Evolutionary conservation across 2,113 vertebrate genomes (phyloP), one percentile per base, ranked within the genome.

Genomic region (Perca fluviatilis): DNA sequence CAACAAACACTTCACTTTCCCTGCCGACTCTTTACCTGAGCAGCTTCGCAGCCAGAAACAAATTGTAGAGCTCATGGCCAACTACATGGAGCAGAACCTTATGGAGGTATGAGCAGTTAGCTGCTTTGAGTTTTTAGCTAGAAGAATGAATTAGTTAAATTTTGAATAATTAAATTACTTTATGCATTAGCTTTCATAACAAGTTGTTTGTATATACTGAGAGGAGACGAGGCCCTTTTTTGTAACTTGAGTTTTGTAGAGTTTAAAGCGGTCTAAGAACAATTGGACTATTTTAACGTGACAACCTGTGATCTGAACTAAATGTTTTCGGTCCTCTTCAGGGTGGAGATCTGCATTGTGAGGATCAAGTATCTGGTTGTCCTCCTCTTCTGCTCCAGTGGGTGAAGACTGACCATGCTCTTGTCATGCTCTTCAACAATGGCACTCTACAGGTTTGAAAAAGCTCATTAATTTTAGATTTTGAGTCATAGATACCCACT

Each of bases 51-150:
- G 94, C 79, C 97, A 98, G 94, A 97, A 98, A 92, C 95, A 97
- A 74, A 95, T 99, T 64, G 93, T 99, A 51, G 95, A 95, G 46
- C 97, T 98, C 66, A 98, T 99, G 62, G 95, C 98, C 0, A 97
- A 97, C 82, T 99, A 99, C 90, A 99, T 99, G 98, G 98, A 99
- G 67, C 97, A 98, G 87, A 97, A 97, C 87, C 96, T 99, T 27
- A 97, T 99, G 98, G 98, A 99, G 97, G 98, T 97, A 77, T 50
- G 95, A 43, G 47, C 19, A 19, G 56, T 40, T 40, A 18, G 27
- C 1, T 0, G 6, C 12, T 46, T 30, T 43, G 9, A 1, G 3
- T 33, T 33, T 21, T 75, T 8, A 43, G 19, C 19, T 49, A 4
- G 18, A 74, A 19, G 8, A 18, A 3, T 47, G 6, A 3, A 64